phyloP scores from a whole-genome alignment of 2,888 invertebrate genomes.

The Callyntrura guangdongensis region DNA sequence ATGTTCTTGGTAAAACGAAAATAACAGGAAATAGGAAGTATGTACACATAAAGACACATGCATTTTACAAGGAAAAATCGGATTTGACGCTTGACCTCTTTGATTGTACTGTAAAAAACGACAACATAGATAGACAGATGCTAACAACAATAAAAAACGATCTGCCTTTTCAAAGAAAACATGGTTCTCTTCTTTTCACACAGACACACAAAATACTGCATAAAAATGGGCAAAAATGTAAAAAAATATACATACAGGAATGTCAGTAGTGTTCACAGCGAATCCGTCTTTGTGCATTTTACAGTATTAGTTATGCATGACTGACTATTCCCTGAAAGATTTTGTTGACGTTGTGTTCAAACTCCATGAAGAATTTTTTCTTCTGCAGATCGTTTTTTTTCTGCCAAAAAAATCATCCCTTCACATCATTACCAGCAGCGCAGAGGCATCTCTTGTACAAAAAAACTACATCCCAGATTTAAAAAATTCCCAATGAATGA shows the following conservation, averaged over 20 bases:
- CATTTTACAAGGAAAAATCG: conserved; percentile 49
- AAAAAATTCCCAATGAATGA: not conserved
- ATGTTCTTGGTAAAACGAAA: not conserved
- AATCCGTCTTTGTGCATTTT: not conserved
- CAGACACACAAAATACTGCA: not conserved
- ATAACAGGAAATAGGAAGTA: conserved; percentile 71
- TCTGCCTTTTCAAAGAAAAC: not conserved
- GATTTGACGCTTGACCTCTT: conserved; percentile 66
- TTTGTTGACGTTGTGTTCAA: conserved; percentile 45
- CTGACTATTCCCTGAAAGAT: conserved; percentile 57
- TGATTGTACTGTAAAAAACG: conserved; percentile 22
- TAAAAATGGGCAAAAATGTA: not conserved
- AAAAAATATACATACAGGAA: not conserved
- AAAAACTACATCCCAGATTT: not conserved
- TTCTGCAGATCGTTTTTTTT: conserved; percentile 4
- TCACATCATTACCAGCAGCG: conserved; percentile 16
- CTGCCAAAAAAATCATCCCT: conserved; percentile 42
- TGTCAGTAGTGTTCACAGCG: not conserved
- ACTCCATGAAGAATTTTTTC: conserved; percentile 63
- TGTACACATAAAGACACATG: not conserved
- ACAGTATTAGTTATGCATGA: conserved; percentile 65
- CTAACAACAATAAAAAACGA: not conserved
- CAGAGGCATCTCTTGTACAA: not conserved
- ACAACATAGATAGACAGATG: conserved; percentile 27
- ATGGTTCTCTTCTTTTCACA: not conserved